These are phyloP conservation scores for Temnothorax longispinosus DNA, from an alignment of 1,140 invertebrate species.

Conservation along the genomic window DNA sequence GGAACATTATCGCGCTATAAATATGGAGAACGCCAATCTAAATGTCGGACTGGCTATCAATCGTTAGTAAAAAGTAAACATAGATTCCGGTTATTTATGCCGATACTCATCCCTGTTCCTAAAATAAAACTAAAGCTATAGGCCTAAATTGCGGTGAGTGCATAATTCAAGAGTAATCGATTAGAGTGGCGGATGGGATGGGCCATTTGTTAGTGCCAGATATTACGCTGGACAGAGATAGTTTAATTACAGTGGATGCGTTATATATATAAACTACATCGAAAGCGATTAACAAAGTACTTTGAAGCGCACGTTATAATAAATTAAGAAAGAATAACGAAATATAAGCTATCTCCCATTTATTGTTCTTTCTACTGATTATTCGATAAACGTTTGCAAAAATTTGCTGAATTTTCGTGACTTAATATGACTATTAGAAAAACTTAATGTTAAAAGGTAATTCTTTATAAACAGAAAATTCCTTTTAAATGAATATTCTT, in stretches of 20 bases:
- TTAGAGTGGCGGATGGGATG: background rate
- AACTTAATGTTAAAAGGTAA: background rate
- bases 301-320: background rate
- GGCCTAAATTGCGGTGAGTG: conserved; percentile 3
- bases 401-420: background rate
- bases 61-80: conserved; percentile 14
- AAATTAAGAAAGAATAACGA: conserved; percentile 19
- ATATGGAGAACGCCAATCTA: background rate
- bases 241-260: conserved; percentile 13
- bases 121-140: background rate
- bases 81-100: conserved; percentile 15
- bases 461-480: background rate
- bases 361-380: background rate
- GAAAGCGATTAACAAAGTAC: background rate
- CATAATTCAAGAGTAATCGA: conserved; percentile 43
- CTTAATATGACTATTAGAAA: background rate
- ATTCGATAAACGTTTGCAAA: background rate
- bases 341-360: background rate
- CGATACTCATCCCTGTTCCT: background rate
- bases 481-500: background rate
- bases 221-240: conserved; percentile 4
- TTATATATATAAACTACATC: conserved; percentile 19
- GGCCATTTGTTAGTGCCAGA: conserved; percentile 27
- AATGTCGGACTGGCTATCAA: background rate
- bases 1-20: background rate